These are phyloP conservation scores for Excalfactoria chinensis DNA, from an alignment of 2,113 vertebrate genomes.

Conservation along the genomic window DNA sequence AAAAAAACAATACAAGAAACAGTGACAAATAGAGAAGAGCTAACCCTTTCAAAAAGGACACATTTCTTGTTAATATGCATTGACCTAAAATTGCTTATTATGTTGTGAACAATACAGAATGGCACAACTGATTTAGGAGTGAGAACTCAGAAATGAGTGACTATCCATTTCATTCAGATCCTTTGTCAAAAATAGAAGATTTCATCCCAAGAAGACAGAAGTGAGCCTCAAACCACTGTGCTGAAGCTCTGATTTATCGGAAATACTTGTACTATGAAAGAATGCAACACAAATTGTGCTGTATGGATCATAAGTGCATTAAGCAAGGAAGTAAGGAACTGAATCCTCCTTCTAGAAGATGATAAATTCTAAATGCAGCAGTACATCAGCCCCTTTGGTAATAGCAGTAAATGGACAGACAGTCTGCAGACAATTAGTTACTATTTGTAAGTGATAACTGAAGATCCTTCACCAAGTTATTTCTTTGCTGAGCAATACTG, in stretches of 20 bases:
- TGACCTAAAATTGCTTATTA: not conserved
- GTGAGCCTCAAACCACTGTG: not conserved
- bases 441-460: not conserved
- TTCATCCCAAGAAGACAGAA: not conserved
- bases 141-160: not conserved
- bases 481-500: not conserved
- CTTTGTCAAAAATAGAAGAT: not conserved
- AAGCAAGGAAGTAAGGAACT: not conserved
- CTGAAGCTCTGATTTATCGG: not conserved
- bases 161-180: not conserved
- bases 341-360: not conserved
- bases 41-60: not conserved
- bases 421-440: not conserved
- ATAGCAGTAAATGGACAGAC: not conserved
- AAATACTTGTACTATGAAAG: not conserved
- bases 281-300: not conserved
- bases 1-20: not conserved
- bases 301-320: not conserved
- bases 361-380: not conserved
- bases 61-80: not conserved
- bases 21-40: not conserved
- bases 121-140: not conserved
- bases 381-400: not conserved
- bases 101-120: not conserved
- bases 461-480: not conserved